These are phyloP conservation scores for Plutomurus gul DNA, from an alignment of 1,140 invertebrate species.

Conservation along the genomic window DNA sequence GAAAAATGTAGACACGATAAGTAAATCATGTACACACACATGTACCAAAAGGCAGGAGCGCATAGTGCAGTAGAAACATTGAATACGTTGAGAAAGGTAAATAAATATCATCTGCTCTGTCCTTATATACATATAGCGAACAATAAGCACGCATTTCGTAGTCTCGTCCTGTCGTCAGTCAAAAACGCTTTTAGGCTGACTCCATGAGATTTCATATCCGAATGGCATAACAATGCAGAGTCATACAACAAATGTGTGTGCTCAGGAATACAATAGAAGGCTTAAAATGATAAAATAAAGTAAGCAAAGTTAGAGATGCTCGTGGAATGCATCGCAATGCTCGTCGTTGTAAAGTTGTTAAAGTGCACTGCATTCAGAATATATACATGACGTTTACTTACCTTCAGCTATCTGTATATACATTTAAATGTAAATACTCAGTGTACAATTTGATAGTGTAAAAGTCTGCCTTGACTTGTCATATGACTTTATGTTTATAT, in stretches of 20 bases:
- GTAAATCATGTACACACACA: neutral
- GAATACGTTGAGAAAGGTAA: neutral
- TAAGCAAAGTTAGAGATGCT: neutral
- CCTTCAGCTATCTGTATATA: no score
- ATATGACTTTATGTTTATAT: neutral
- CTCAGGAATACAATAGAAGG: neutral
- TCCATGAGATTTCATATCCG: neutral
- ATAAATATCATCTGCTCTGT: constrained; percentile 18
- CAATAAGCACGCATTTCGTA: no score
- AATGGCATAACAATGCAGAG: neutral
- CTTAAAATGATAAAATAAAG: constrained; percentile 5
- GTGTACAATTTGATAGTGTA: neutral
- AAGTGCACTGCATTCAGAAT: no score
- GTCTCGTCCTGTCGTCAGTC: constrained; percentile 3
- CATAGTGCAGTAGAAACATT: neutral
- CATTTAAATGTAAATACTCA: neutral
- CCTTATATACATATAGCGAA: no score
- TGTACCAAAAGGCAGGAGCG: neutral
- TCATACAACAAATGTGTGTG: constrained; percentile 5
- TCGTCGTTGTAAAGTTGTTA: no score
- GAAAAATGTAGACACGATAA: no score
- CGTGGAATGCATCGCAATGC: neutral
- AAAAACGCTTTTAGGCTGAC: neutral
- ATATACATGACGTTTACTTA: no score
- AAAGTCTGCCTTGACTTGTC: neutral